A percentile compares a stretch with the other conserved stretches of the same genome.
Conservation (phyloP, 1,140 invertebrate species). For the Daktulosphaira vitifoliae region DNA sequence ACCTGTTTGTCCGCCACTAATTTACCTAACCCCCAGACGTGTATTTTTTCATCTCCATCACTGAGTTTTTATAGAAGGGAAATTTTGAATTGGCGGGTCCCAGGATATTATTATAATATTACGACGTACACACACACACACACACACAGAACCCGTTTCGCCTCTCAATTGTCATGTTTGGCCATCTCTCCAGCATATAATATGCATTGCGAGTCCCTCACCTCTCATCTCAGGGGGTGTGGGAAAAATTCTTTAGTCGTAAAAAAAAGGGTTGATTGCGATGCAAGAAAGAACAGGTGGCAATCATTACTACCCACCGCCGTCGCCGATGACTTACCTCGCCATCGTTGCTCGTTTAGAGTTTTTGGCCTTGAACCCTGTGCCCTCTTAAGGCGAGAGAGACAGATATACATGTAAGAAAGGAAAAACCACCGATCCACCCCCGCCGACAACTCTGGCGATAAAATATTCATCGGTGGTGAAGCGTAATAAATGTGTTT, state of each 20-base stretch:
- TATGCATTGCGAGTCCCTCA: constrained; percentile 13
- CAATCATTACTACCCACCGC: constrained; percentile 20
- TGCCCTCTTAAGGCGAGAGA: constrained; percentile 3
- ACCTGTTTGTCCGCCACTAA: constrained; percentile 29
- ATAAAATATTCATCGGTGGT: constrained; percentile 23
- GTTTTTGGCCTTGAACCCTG: constrained; percentile 33
- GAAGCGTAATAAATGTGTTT: background rate
- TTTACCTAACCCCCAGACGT: constrained; percentile 31
- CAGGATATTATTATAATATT: constrained; percentile 32
- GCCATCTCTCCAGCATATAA: constrained; percentile 16
- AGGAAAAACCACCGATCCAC: constrained; percentile 19
- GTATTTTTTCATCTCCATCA: background rate
- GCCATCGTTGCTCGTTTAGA: background rate
- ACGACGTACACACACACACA: constrained; percentile 3
- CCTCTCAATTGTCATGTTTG: constrained; percentile 33
- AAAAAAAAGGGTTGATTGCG: constrained; percentile 33
- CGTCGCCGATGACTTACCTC: constrained; percentile 28
- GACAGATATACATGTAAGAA: background rate
- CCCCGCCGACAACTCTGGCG: constrained; percentile 17
- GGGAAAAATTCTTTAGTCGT: constrained; percentile 33
- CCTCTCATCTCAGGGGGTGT: constrained; percentile 28
- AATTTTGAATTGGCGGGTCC: constrained; percentile 30
- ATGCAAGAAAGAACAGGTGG: constrained; percentile 31
- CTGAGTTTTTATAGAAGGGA: background rate
- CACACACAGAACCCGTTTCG: constrained; percentile 23